Evolutionary conservation across 2,888 invertebrate genomes (phyloP), one percentile per base, ranked within the genome.

Genomic region (Scaptomyza tumidula): DNA sequence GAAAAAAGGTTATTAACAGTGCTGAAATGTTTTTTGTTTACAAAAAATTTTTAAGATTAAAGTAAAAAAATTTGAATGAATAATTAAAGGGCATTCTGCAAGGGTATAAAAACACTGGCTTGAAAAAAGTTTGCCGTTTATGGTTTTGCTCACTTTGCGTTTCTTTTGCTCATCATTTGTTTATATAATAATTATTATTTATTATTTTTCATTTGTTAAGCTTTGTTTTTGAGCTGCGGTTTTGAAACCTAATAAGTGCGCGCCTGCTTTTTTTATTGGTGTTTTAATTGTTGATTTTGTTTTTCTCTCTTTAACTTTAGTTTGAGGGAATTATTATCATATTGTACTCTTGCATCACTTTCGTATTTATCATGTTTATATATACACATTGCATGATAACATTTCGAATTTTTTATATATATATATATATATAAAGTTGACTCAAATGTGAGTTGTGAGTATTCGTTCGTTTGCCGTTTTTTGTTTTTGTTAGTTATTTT

Each of bases 231-330:
- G n/a, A n/a, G 59, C 56, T 78, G 78, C 73, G 84, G 73, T 80
- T 76, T 80, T 78, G 76, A 78, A 84, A 84, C 86, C 88, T 78
- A 78, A 63, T 66, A 72, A 78, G 84, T 72, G 79, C 77, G 67
- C 63, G 39, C 54, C 53, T 63, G 41, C 14, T 24, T 37, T 43
- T 37, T 55, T 45, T 35, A 33, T 35, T 58, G 41, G 24, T 43
- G 27, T 11, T 14, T 24, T 24, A 24, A 24, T 24, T 24, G 3
- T 24, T 24, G 24, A 24, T 24, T 24, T 24, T 3, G n/a, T 24
- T 3, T 24, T 24, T 24, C 62, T 63, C 31, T 29, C 50, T 60
- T 45, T 14, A 59, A 61, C 11, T 61, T 57, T 31, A 46, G 52
- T 73, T 71, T 65, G 55, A 71, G 68, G 66, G 71, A 73, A 52